These are phyloP conservation scores for Strix occidentalis DNA, from an alignment of 2,797 vertebrate species.

Conservation along the genomic window DNA sequence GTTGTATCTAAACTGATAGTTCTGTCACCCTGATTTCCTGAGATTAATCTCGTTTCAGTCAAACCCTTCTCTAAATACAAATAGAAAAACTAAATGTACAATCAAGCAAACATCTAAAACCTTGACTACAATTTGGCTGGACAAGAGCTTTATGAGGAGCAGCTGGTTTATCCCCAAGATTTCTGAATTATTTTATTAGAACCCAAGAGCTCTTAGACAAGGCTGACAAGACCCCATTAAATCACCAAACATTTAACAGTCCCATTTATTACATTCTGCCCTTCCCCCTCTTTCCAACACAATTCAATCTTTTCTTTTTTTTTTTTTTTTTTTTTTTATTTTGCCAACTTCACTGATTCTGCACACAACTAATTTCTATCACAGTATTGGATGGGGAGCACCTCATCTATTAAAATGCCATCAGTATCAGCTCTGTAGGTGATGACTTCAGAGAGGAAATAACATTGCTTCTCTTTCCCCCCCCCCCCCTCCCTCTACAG, in stretches of 20 bases:
- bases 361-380: neutral
- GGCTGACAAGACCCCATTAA: neutral
- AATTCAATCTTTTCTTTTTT: neutral
- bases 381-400: neutral
- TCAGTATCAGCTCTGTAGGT: neutral
- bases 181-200: conserved; percentile 12
- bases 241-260: neutral
- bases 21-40: neutral
- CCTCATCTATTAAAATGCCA: conserved; percentile 28
- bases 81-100: neutral
- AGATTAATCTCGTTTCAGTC: neutral
- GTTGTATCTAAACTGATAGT: neutral
- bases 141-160: neutral
- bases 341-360: neutral
- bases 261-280: neutral
- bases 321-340: neutral
- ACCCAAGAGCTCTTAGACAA: neutral
- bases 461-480: neutral
- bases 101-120: neutral
- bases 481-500: neutral
- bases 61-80: neutral
- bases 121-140: neutral
- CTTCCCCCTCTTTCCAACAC: neutral
- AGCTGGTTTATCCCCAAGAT: neutral
- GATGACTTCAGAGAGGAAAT: neutral